Base-by-base conservation (phyloP, 1,140 invertebrate genomes). In the Drosophila insularis region DNA sequence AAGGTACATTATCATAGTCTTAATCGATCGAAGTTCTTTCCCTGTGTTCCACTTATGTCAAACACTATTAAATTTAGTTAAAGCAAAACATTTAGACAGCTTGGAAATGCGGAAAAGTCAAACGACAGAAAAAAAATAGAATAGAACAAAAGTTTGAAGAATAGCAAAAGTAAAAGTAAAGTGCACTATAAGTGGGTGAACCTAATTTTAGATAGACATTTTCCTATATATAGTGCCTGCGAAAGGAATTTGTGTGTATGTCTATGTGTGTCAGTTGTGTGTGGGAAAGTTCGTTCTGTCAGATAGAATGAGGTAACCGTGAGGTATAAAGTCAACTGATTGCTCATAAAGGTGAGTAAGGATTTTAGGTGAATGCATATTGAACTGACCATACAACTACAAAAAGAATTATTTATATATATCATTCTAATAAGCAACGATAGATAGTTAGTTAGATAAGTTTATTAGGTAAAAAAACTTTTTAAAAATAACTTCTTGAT, bases 131-230 rank as follows among this genome's bases (percentile, higher is more conserved):
- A 27, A 27, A 43, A 43, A 6, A 31, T 31, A 50, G n/a, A 43
- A 65, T 39, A 53, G 10, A 27, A 31, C 27, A 13, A 50, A 61
- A 75, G 89, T 78, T 80, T 85, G 84, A 89, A 87, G 84, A 71
- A n/a, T 40, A 59, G 59, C 46, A 67, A 70, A 66, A 67, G 66
- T 73, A 70, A 80, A 71, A 74, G 70, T 71, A 87, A 81, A 75
- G 84, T 85, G 66, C 74, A 68, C 40, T 64, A 63, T 74, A 80
- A 84, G 72, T 84, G 75, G 80, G 80, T 76, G 80, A 79, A 70
- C 61, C 82, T 87, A 82, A 73, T 68, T 73, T 61, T 86, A 87
- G 64, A 56, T 43, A 63, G 59, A 56, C 70, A 63, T 78, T 73
- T 71, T 50, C 40, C 56, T 81, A 74, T 61, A 71, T 78, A 80